Conservation (phyloP, 2,888 invertebrate species). For the Papilio gigon region DNA sequence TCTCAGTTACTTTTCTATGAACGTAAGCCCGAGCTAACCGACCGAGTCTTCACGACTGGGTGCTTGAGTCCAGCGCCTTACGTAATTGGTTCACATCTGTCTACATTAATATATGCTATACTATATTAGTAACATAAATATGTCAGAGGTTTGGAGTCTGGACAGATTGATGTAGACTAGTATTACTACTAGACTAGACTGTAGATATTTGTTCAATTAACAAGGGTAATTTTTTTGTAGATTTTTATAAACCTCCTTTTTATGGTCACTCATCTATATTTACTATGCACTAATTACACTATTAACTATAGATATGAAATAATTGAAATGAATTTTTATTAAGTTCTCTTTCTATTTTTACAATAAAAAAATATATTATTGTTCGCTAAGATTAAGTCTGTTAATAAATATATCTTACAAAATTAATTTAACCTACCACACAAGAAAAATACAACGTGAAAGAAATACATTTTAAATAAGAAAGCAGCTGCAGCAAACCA, state of each 20-base stretch:
- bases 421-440: background rate
- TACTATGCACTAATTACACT: too few species aligned
- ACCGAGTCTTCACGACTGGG: conserved; percentile 24
- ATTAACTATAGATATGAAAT: too few species aligned
- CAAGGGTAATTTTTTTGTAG: too few species aligned
- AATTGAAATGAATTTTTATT: too few species aligned
- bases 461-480: background rate
- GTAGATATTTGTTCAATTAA: conserved; percentile 6
- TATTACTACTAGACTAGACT: too few species aligned
- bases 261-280: too few species aligned
- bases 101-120: conserved; percentile 22
- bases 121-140: conserved; percentile 13
- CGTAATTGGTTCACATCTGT: conserved; percentile 32
- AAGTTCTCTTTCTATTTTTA: background rate
- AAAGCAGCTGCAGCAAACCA: background rate
- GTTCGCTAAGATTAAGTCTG: background rate
- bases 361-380: background rate
- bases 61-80: conserved; percentile 26
- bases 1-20: conserved; percentile 27
- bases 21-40: conserved; percentile 20
- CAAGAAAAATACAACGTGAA: background rate
- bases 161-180: background rate
- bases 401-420: background rate
- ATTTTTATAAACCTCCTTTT: too few species aligned
- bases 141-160: conserved; percentile 7